Conservation (phyloP, 2,797 vertebrate genomes). For the Melopsittacus undulatus region DNA sequence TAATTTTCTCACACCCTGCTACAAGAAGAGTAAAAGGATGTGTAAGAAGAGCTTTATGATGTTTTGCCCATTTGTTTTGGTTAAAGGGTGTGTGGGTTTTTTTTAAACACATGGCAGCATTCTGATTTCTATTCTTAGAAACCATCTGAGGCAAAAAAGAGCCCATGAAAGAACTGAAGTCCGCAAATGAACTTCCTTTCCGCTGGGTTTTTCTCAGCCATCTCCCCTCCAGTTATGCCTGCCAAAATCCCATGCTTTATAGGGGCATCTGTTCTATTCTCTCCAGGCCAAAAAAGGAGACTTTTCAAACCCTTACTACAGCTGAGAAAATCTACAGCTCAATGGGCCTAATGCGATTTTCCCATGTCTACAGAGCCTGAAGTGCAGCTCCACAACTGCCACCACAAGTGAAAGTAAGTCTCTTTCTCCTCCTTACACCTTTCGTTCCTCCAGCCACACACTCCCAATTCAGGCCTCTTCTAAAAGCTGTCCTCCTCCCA, state of each 20-base stretch:
- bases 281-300: constrained; percentile 66
- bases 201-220: constrained; percentile 39
- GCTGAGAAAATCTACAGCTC: constrained; percentile 13
- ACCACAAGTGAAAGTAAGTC: background rate
- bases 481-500: background rate
- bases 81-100: background rate
- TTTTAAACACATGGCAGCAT: constrained; percentile 56
- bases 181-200: constrained; percentile 57
- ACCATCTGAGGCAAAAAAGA: constrained; percentile 28
- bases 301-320: constrained; percentile 43
- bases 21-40: background rate
- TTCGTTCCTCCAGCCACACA: background rate
- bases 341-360: background rate
- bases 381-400: background rate
- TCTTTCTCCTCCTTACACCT: background rate
- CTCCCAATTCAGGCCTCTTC: background rate
- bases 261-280: constrained; percentile 55
- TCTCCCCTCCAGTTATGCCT: constrained; percentile 26
- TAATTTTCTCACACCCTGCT: background rate
- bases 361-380: background rate
- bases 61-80: constrained; percentile 19
- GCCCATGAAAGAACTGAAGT: constrained; percentile 20
- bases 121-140: constrained; percentile 65
- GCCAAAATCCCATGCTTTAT: constrained; percentile 64
- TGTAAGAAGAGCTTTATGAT: background rate